These are phyloP conservation scores for Melanotaenia maccullochi DNA, from an alignment of 2,797 vertebrate species.

Conservation along the genomic window DNA sequence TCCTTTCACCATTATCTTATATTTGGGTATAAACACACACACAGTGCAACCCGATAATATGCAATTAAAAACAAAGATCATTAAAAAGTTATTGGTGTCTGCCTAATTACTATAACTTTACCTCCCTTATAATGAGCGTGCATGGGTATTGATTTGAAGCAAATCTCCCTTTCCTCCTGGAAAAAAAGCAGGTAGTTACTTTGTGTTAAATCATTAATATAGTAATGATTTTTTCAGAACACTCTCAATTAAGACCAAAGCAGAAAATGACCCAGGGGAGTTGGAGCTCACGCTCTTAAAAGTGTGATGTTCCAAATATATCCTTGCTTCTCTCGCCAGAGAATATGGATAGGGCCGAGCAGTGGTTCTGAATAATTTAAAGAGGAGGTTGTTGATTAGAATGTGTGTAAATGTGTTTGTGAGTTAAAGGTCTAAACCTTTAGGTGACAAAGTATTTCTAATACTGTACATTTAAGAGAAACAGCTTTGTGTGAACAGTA, in stretches of 20 bases:
- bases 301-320: slow-evolving; percentile 83
- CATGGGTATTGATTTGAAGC: slow-evolving; percentile 83
- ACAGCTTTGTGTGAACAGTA: slow-evolving; percentile 4
- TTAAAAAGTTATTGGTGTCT: slow-evolving; percentile 87
- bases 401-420: slow-evolving; percentile 70
- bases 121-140: slow-evolving; percentile 85
- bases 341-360: slow-evolving; percentile 66
- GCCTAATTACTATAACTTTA: slow-evolving; percentile 89
- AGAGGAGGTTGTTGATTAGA: slow-evolving; percentile 62
- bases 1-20: slow-evolving; percentile 83
- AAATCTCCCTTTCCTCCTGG: slow-evolving; percentile 86
- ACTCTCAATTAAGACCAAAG: slow-evolving; percentile 87
- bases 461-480: slow-evolving; percentile 16
- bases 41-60: slow-evolving; percentile 81
- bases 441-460: slow-evolving; percentile 47
- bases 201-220: slow-evolving; percentile 90
- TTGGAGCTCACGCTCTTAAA: slow-evolving; percentile 79
- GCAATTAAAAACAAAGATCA: slow-evolving; percentile 87
- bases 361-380: slow-evolving; percentile 78
- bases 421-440: slow-evolving; percentile 60
- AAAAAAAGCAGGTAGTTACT: slow-evolving; percentile 87
- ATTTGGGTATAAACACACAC: slow-evolving; percentile 82
- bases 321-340: slow-evolving; percentile 65
- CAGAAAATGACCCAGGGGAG: slow-evolving; percentile 85
- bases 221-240: slow-evolving; percentile 89